Percentiles rank a stretch among this genome's conserved stretches.
phyloP scores from a whole-genome alignment of 2,797 vertebrate species.

The Vultur gryphus region DNA sequence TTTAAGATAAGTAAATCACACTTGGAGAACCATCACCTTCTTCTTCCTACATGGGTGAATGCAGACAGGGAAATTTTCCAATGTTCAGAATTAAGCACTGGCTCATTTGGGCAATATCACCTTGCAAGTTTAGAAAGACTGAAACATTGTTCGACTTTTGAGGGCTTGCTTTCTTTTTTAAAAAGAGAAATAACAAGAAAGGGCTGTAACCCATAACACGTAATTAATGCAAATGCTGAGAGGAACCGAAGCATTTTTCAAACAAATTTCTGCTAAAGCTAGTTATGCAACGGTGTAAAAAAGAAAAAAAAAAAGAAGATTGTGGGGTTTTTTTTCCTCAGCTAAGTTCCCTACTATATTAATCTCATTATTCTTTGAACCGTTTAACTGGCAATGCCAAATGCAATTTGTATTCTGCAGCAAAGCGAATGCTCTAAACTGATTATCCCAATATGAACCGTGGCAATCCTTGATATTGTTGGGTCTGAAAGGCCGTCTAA shows the following conservation, averaged over 20 bases:
- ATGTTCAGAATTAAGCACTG: background rate
- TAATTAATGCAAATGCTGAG: constrained; percentile 51
- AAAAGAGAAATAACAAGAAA: constrained; percentile 36
- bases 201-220: constrained; percentile 28
- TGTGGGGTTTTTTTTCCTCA: constrained; percentile 75
- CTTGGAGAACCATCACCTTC: background rate
- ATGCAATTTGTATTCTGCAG: constrained; percentile 99
- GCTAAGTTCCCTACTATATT: constrained; percentile 96
- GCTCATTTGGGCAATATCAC: background rate
- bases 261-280: constrained; percentile 70
- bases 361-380: constrained; percentile 99
- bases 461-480: constrained; percentile 97
- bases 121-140: background rate
- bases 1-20: background rate
- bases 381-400: constrained; percentile 98
- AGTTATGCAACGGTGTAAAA: constrained; percentile 78
- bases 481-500: constrained; percentile 96
- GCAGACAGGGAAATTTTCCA: background rate
- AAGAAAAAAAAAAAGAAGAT: constrained; percentile 12
- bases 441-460: constrained; percentile 99
- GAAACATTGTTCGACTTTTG: background rate
- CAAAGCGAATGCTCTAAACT: constrained; percentile 97
- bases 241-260: constrained; percentile 50
- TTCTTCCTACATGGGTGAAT: background rate
- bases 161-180: background rate